Evolutionary conservation across 2,113 vertebrate species (phyloP), one percentile per base, ranked within the genome.

Genomic region (Xenus cinereus): DNA sequence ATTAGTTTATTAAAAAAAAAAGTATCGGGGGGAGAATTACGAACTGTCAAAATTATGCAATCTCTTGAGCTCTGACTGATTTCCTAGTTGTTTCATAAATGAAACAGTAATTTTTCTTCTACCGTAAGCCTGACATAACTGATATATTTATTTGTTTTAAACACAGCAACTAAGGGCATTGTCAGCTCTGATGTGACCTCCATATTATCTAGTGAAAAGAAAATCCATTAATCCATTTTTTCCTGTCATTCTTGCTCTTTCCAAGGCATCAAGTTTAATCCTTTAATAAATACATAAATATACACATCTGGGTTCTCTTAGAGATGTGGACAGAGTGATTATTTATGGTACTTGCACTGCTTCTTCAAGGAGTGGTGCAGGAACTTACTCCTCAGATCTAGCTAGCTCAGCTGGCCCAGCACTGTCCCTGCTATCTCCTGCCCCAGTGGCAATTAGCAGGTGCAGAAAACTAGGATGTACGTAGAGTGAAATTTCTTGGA

Each of bases 11-110:
- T 35, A 33, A 18, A 8, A 12, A 59, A 53, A 68, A 24, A 41
- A 1, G 2, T 4, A 8, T 4, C 3, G 6, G 0, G 6, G 2
- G 4, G 5, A 59, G 16, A 76, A 68, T 53, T 48, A 48, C 10
- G 16, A 91, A 21, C 20, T 26, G 7, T 46, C 11, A 18, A 46
- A 73, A 4, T 26, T 64, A 15, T 89, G 13, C 13, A 56, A 10
- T 50, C 14, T 3, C 18, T 53, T 72, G 13, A 80, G 12, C 3
- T 80, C 27, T 72, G 24, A 39, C n/a, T 68, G 28, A 37, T 73
- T 76, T 89, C 39, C n/a, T 45, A n/a, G 33, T 37, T 1, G 12
- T 85, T 91, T 62, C 26, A 17, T 74, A 77, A 89, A 53, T 48
- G 7, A 84, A 91, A 46, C 7, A 32, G 5, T 51, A 23, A 9